Percentiles rank a stretch among this genome's conserved stretches.
These are phyloP conservation scores for Hemichromis elongatus DNA, from an alignment of 2,113 vertebrate species.

Conservation along the genomic window DNA sequence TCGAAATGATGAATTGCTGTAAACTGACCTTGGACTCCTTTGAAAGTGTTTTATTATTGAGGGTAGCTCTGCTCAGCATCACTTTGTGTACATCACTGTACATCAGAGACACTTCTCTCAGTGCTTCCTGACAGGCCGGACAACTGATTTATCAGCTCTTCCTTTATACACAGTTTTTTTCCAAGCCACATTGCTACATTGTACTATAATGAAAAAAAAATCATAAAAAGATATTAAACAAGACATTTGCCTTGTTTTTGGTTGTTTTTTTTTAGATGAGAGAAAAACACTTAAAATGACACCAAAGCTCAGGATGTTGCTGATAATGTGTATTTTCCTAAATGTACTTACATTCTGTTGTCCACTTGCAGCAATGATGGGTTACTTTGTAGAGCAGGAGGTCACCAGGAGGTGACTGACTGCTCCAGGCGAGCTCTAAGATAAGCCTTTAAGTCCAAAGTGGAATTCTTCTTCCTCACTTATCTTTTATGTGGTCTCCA, in stretches of 20 bases:
- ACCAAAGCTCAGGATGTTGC: background rate
- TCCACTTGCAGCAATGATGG: background rate
- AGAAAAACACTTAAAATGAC: background rate
- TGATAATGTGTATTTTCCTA: background rate
- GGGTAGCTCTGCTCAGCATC: conserved; percentile 31
- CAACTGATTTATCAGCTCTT: background rate
- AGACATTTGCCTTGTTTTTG: background rate
- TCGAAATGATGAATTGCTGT: background rate
- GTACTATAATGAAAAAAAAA: conserved; percentile 16
- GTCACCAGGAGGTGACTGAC: conserved; percentile 38
- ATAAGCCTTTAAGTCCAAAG: conserved; percentile 33
- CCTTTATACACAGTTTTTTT: conserved; percentile 4
- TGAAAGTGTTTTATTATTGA: conserved; percentile 23
- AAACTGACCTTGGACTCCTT: conserved; percentile 1
- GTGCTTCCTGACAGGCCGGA: fast-evolving
- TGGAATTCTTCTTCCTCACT: conserved; percentile 15
- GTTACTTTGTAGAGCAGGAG: background rate
- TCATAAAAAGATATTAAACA: background rate
- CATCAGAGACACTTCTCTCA: background rate
- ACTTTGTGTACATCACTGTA: conserved; percentile 7
- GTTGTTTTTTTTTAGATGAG: background rate
- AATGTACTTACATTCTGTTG: background rate
- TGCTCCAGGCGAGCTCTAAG: background rate
- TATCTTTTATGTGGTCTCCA: conserved; percentile 44
- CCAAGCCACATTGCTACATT: conserved; percentile 18